phyloP scores from a whole-genome alignment of 2,113 vertebrate species.

The Lepisosteus osseus region DNA sequence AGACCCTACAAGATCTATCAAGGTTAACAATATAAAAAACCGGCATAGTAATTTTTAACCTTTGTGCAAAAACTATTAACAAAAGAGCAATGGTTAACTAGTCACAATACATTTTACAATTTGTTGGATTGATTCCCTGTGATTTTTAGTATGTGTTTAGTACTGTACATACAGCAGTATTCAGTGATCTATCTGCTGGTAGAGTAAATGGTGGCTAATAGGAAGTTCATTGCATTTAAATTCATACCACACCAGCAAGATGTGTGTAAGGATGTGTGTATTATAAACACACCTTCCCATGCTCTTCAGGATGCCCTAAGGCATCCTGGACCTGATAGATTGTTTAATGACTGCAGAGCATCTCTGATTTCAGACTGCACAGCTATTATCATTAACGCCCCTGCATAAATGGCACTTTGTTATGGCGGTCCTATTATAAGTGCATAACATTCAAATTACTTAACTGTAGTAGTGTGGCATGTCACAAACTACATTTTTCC shows the following conservation, averaged over 20 bases:
- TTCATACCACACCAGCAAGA: background rate
- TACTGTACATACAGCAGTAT: too few species aligned
- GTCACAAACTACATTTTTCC: background rate
- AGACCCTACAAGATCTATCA: too few species aligned
- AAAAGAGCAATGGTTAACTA: too few species aligned
- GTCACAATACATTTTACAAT: too few species aligned
- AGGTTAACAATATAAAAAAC: too few species aligned
- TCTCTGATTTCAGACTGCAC: background rate
- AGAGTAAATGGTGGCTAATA: too few species aligned
- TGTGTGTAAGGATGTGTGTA: background rate
- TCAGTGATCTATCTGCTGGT: too few species aligned
- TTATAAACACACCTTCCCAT: background rate
- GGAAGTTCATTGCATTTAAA: too few species aligned
- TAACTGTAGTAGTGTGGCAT: background rate
- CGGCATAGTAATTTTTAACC: too few species aligned
- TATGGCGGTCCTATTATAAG: slow-evolving; percentile 25
- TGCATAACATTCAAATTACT: slow-evolving; percentile 15
- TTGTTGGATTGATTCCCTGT: too few species aligned
- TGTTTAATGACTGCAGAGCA: background rate
- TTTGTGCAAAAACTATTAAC: too few species aligned
- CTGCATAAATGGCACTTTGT: slow-evolving; percentile 24
- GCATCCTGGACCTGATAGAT: background rate
- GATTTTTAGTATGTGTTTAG: too few species aligned
- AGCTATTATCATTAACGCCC: slow-evolving; percentile 10
- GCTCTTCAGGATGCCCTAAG: background rate